Conservation (phyloP, 2,797 vertebrate species). For the Poeciliopsis infans region DNA sequence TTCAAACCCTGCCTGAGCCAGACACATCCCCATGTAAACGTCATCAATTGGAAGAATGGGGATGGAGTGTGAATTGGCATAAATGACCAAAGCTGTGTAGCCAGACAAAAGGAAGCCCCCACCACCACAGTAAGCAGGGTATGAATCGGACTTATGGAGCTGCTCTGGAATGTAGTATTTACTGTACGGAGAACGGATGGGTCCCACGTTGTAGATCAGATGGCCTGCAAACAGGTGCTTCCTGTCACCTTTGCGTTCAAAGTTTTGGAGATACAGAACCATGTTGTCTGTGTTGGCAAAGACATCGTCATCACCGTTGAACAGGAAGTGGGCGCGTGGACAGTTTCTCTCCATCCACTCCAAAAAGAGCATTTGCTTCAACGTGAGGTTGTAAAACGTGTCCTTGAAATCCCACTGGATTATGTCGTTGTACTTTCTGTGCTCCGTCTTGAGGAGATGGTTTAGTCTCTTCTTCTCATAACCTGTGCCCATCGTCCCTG, state of each 20-base stretch:
- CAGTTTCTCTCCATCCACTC: constrained; percentile 80
- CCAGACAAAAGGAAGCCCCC: constrained; percentile 22
- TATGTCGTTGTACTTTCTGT: constrained; percentile 71
- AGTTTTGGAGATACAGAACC: constrained; percentile 60
- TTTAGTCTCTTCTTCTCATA: constrained; percentile 14
- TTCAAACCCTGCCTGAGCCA: background rate
- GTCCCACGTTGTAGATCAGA: background rate
- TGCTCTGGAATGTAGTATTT: constrained; percentile 27
- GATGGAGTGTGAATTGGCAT: constrained; percentile 15
- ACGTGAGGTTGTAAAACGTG: constrained; percentile 87
- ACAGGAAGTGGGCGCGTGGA: constrained; percentile 71
- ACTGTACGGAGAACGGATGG: background rate
- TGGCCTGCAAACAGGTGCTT: constrained; percentile 24
- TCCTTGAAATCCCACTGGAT: constrained; percentile 87
- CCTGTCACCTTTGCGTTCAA: constrained; percentile 1
- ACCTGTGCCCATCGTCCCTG: background rate
- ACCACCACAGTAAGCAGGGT: constrained; percentile 21
- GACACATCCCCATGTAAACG: constrained; percentile 20
- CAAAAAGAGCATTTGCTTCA: constrained; percentile 87
- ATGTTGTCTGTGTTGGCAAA: constrained; percentile 84
- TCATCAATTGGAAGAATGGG: constrained; percentile 19
- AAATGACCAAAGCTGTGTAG: constrained; percentile 19
- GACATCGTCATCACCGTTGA: constrained; percentile 86
- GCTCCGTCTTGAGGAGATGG: constrained; percentile 13
- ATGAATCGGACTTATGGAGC: background rate